Percentiles rank a stretch among this genome's conserved stretches.
These are phyloP conservation scores for Alectoris magna DNA, from an alignment of 2,797 vertebrate genomes.

Conservation along the genomic window DNA sequence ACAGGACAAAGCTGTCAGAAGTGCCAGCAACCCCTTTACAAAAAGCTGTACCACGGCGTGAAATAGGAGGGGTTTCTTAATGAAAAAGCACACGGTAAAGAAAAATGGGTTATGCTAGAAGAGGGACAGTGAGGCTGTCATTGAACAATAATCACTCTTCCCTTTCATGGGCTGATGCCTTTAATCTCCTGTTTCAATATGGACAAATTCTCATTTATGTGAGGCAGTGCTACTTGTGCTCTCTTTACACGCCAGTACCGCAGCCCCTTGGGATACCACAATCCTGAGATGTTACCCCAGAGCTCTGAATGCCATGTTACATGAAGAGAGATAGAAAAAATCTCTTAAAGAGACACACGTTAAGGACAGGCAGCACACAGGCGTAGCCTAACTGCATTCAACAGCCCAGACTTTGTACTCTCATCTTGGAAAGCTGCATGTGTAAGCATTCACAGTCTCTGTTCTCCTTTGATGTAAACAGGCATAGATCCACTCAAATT, in stretches of 20 bases:
- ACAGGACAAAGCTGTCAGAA: not conserved
- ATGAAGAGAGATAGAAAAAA: not conserved
- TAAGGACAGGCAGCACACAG: not conserved
- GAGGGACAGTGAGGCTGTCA: not conserved
- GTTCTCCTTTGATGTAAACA: conserved; percentile 15
- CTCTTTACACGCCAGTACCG: not conserved
- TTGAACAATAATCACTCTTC: not conserved
- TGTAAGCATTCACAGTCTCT: not conserved
- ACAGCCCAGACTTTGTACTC: not conserved
- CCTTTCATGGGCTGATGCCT: not conserved
- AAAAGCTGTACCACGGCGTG: not conserved
- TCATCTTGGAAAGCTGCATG: not conserved
- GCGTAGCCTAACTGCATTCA: not conserved
- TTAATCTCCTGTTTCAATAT: not conserved
- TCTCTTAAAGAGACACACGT: not conserved
- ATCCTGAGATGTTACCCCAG: not conserved
- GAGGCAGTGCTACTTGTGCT: not conserved
- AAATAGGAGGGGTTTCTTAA: not conserved
- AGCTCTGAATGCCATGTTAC: not conserved
- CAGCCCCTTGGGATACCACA: not conserved
- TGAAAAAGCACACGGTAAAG: not conserved
- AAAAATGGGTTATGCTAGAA: not conserved
- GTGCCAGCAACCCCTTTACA: not conserved
- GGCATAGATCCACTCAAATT: not conserved
- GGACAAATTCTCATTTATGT: not conserved